Percentiles rank a stretch among this genome's conserved stretches.
Evolutionary conservation across 64 coral and sea anemone species (phyloP).

Genomic region (Stylophora pistillata): DNA sequence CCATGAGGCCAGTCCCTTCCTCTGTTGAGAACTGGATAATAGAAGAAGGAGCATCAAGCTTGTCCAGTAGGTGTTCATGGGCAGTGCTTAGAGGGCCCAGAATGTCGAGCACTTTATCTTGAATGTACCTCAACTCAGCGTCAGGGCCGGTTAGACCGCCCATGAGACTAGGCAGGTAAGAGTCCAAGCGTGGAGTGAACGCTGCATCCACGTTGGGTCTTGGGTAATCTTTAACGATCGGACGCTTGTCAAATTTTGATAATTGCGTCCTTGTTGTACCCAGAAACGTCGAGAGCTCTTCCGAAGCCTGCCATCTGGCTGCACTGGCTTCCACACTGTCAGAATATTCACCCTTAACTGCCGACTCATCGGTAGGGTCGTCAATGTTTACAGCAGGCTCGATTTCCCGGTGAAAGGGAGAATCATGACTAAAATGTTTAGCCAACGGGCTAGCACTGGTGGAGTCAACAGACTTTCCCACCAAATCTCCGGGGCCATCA

Average conservation of each 20-base stretch:
- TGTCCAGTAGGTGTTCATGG: slow-evolving; percentile 58
- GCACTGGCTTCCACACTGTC: background rate
- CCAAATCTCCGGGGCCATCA: slow-evolving; percentile 1
- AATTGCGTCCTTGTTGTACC: slow-evolving; percentile 16
- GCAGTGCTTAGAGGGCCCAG: slow-evolving; percentile 46
- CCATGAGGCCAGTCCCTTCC: slow-evolving; percentile 12
- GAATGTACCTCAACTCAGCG: slow-evolving; percentile 20
- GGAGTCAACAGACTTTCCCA: background rate
- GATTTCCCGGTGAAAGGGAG: background rate
- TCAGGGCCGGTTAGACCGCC: slow-evolving; percentile 28
- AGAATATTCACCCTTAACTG: no score
- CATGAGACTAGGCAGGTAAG: slow-evolving; percentile 45
- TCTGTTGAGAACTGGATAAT: no score
- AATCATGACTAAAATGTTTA: background rate
- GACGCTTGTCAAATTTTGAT: slow-evolving; percentile 34
- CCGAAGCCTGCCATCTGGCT: background rate
- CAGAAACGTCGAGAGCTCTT: slow-evolving; percentile 2
- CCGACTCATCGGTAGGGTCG: no score
- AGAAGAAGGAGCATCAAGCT: slow-evolving; percentile 28
- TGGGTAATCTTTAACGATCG: slow-evolving; percentile 46
- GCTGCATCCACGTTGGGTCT: slow-evolving; percentile 23
- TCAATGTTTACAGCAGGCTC: no score
- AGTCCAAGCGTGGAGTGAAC: slow-evolving; percentile 49
- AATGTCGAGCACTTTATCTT: slow-evolving; percentile 64
- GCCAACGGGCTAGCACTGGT: background rate